Evolutionary conservation across 2,888 invertebrate genomes (phyloP).

Genomic region (Apomyelois bistriatella): DNA sequence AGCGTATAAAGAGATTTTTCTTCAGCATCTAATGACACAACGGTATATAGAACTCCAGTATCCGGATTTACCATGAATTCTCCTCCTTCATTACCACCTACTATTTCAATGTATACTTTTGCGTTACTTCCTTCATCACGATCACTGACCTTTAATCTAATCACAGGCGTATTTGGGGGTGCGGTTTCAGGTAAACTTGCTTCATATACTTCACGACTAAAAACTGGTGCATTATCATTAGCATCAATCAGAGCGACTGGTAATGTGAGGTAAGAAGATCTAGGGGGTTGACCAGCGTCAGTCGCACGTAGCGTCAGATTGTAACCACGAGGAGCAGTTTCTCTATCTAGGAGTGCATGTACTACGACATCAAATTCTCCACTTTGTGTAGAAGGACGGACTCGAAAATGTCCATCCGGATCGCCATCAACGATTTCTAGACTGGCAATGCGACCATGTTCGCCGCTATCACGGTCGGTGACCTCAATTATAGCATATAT

Average conservation of each 20-base stretch:
- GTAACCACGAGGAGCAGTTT: conserved; percentile 88
- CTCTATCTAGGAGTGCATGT: conserved; percentile 87
- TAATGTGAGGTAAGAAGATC: conserved; percentile 88
- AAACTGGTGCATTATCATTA: conserved; percentile 93
- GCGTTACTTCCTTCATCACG: conserved; percentile 91
- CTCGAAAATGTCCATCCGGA: conserved; percentile 92
- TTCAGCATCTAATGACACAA: conserved; percentile 91
- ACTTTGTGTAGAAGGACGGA: conserved; percentile 80
- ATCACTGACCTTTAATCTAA: conserved; percentile 92
- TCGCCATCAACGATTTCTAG: conserved; percentile 94
- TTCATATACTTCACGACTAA: conserved; percentile 92
- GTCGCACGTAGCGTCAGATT: conserved; percentile 92
- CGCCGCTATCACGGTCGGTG: conserved; percentile 89
- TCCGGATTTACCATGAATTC: conserved; percentile 93
- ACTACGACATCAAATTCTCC: conserved; percentile 91
- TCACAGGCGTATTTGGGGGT: conserved; percentile 92
- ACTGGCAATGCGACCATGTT: conserved; percentile 90
- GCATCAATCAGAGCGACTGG: conserved; percentile 89
- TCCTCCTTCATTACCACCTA: conserved; percentile 94
- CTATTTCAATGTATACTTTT: conserved; percentile 91
- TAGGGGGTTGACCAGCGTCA: conserved; percentile 90
- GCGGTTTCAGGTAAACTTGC: conserved; percentile 93
- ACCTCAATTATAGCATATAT: conserved; percentile 95
- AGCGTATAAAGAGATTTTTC: conserved; percentile 89
- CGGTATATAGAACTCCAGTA: conserved; percentile 94